Evolutionary conservation across 2,113 vertebrate genomes (phyloP), one percentile per base, ranked within the genome.

Genomic region (Emberiza fucata): DNA sequence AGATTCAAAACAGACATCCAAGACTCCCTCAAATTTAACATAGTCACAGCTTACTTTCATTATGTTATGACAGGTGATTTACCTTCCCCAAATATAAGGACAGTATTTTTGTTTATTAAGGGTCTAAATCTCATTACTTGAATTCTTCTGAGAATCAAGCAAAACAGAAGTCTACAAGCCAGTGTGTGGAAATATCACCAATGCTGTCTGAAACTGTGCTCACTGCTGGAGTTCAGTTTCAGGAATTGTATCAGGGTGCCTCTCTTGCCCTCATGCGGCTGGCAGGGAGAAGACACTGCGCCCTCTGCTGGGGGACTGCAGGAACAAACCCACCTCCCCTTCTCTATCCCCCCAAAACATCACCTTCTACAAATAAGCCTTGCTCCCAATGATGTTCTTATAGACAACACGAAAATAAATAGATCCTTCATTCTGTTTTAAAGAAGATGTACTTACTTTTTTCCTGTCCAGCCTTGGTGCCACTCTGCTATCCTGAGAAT

Each of bases 401-500:
- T 9, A 76, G 31, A 31, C 61, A 51, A 68, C 1, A 73, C 1
- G 22, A 45, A 81, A 90, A 31, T 0, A 37, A 64, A 29, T 0
- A 47, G 11, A 29, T 45, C 2, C 9, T 8, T 35, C 31, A 11
- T 11, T 47, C 45, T 3, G 33, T 48, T 69, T 29, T 12, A 35
- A 73, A 47, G 13, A 64, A 28, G 6, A 66, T 42, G n/a, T 8
- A 97, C 97, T 87, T 94, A 99, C 99, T 98, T 99, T 99, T 98
- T 99, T 99, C 88, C 99, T 99, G 98, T 99, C 99, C 40, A 99
- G 99, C 75, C 99, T 98, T 1, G 99, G 99, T 83, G 99, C 99
- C 87, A 99, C 99, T 97, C 99, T 98, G 98, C 99, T 99, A 92
- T 99, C 99, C 98, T 99, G 99, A 96, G 99, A 99, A 97, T 99